Evolutionary conservation across 2,797 vertebrate genomes (phyloP).

Genomic region (Micromesistius poutassou): DNA sequence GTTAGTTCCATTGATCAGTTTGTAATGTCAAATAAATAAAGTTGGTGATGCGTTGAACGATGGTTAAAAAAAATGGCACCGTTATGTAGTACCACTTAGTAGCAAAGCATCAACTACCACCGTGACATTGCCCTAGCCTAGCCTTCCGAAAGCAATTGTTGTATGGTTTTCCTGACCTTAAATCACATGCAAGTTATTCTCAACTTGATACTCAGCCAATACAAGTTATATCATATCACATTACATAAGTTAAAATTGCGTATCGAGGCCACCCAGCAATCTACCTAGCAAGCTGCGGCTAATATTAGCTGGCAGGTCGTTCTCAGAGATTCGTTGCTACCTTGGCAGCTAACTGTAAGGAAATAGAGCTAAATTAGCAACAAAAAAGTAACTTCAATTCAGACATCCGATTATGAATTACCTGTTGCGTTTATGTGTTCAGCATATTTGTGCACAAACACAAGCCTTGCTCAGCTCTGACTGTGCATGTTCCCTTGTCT

Average conservation of each 20-base stretch:
- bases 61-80: not conserved
- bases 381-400: not conserved
- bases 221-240: not conserved
- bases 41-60: not conserved
- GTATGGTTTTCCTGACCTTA: not conserved
- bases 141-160: not conserved
- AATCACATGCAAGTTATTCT: not conserved
- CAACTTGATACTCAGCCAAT: not conserved
- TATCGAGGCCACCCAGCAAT: conserved; percentile 28
- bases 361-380: not conserved
- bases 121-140: not conserved
- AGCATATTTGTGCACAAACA: conserved; percentile 41
- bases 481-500: conserved; percentile 45
- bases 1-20: not conserved
- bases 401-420: conserved; percentile 21
- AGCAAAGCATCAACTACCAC: not conserved
- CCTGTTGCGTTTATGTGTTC: conserved; percentile 38
- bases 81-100: not conserved
- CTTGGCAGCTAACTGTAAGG: conserved; percentile 14
- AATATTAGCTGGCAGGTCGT: not conserved
- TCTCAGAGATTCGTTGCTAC: not conserved
- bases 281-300: conserved; percentile 22
- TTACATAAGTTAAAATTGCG: not conserved
- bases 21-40: not conserved
- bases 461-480: conserved; percentile 45